These are phyloP conservation scores for Neocloeon triangulifer DNA, from an alignment of 1,140 invertebrate genomes.

Conservation along the genomic window DNA sequence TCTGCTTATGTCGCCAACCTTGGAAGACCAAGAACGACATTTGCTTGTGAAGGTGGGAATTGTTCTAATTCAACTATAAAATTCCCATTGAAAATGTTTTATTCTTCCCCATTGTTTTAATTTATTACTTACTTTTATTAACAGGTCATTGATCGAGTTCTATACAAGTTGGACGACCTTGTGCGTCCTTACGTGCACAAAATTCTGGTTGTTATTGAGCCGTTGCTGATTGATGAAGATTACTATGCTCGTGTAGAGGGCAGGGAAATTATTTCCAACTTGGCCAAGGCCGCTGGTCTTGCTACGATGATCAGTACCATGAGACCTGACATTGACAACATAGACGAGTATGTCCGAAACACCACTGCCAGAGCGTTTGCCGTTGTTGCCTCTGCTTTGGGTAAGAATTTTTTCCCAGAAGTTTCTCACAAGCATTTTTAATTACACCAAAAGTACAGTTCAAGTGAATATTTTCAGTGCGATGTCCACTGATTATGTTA, in stretches of 20 bases:
- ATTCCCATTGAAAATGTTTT: too few species aligned
- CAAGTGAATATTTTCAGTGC: background rate
- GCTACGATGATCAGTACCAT: conserved; percentile 99
- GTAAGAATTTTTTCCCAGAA: conserved; percentile 19
- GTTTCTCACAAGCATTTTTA: background rate
- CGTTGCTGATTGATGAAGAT: conserved; percentile 96
- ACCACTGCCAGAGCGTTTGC: conserved; percentile 98
- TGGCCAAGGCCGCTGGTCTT: conserved; percentile 97
- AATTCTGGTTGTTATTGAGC: conserved; percentile 98
- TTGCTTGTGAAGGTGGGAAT: conserved; percentile 98
- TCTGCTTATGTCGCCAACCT: conserved; percentile 93
- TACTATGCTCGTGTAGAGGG: conserved; percentile 99
- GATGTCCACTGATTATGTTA: background rate
- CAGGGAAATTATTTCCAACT: conserved; percentile 96
- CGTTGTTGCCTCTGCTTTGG: conserved; percentile 94
- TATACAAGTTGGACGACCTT: conserved; percentile 97
- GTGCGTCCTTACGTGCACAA: conserved; percentile 99
- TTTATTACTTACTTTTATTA: too few species aligned
- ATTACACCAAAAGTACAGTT: background rate
- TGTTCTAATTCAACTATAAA: too few species aligned
- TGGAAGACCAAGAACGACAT: conserved; percentile 98
- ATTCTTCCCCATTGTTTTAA: too few species aligned
- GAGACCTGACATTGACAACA: conserved; percentile 99
- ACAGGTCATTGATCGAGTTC: conserved; percentile 95
- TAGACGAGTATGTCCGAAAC: conserved; percentile 98